phyloP scores from a whole-genome alignment of 2,797 vertebrate genomes.

The Lacerta bilineata region DNA sequence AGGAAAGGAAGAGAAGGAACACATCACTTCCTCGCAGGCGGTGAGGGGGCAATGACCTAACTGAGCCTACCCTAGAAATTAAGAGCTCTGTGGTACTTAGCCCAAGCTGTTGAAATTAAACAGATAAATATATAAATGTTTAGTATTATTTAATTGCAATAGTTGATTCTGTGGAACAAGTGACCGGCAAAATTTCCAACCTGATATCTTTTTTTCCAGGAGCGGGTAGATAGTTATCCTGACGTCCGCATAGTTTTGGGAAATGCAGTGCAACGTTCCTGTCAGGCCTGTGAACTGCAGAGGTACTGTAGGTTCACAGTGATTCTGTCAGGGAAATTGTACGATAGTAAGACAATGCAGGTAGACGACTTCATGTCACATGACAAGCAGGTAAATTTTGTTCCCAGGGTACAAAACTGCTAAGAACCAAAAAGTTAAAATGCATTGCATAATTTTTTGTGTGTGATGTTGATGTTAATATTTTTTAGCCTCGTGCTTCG shows the following conservation, averaged over 20 bases:
- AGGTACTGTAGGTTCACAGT: conserved; percentile 78
- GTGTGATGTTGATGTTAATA: neutral
- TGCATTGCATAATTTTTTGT: neutral
- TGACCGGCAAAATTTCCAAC: neutral
- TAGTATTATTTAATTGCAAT: neutral
- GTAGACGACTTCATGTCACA: conserved; percentile 85
- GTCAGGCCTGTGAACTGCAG: conserved; percentile 84
- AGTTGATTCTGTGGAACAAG: neutral
- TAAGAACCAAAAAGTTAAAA: conserved; percentile 4
- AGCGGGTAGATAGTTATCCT: conserved; percentile 86
- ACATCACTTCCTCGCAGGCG: too few relatives aligned
- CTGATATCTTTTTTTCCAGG: conserved; percentile 76
- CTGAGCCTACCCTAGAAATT: too few relatives aligned
- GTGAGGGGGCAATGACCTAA: too few relatives aligned
- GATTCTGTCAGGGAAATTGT: conserved; percentile 83
- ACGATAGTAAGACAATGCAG: conserved; percentile 80
- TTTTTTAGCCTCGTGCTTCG: neutral
- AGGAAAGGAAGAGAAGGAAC: too few relatives aligned
- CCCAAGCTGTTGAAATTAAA: too few relatives aligned
- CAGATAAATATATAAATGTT: too few relatives aligned
- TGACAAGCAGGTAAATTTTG: conserved; percentile 84
- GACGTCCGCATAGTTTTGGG: conserved; percentile 66
- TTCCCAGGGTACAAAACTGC: neutral
- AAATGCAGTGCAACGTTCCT: conserved; percentile 53
- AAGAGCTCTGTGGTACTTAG: too few relatives aligned